Percentiles rank a stretch among this genome's conserved stretches.
Evolutionary conservation across 2,113 vertebrate species (phyloP).

Genomic region (Isurus oxyrinchus): DNA sequence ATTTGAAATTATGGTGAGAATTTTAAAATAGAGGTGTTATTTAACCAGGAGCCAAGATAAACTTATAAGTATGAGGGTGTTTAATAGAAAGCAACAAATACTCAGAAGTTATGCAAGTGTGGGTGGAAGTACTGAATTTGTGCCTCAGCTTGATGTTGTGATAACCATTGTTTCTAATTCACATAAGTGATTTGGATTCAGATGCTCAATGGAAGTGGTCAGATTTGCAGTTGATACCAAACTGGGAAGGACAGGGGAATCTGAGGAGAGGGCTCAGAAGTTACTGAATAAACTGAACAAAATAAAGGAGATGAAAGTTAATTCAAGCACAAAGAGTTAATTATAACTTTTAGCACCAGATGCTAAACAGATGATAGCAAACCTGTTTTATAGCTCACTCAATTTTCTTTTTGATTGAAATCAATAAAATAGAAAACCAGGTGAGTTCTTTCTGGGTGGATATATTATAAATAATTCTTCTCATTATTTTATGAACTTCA

Average conservation of each 20-base stretch:
- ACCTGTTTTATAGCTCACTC: background rate
- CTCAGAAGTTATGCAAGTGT: background rate
- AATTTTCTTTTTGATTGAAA: background rate
- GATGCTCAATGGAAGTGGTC: background rate
- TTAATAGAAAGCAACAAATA: background rate
- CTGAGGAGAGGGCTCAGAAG: background rate
- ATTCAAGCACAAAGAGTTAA: background rate
- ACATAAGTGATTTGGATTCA: background rate
- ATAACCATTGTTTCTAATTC: background rate
- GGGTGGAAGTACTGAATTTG: background rate
- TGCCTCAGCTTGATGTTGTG: background rate
- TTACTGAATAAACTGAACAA: background rate
- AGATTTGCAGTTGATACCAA: background rate
- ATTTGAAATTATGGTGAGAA: no score
- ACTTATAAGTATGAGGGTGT: no score
- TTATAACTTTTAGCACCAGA: background rate
- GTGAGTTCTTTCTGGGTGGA: background rate
- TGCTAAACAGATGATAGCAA: background rate
- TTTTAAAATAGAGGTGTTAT: no score
- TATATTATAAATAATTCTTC: background rate
- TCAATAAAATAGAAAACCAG: background rate
- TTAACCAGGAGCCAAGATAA: no score
- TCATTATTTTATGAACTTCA: background rate
- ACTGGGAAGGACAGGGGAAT: background rate
- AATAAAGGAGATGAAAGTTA: background rate